phyloP scores from a whole-genome alignment of 2,797 vertebrate species.

The Enteromius paludinosus region DNA sequence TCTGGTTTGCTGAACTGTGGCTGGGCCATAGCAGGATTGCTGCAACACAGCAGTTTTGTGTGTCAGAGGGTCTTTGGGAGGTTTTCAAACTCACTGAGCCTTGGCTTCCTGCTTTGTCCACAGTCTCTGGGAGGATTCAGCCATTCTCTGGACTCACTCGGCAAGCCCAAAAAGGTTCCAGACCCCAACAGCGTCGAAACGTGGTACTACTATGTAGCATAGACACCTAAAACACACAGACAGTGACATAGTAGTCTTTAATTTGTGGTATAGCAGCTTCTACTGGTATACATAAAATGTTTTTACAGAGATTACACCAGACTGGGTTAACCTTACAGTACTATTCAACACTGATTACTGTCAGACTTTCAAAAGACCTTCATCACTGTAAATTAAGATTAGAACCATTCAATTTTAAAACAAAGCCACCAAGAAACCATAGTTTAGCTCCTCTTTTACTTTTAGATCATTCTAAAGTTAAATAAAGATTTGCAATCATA shows the following conservation, averaged over 20 bases:
- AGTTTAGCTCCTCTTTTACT: not conserved
- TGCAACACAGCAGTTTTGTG: slow-evolving; percentile 49
- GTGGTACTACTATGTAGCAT: not conserved
- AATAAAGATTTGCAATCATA: not conserved
- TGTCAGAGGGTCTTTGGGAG: slow-evolving; percentile 48
- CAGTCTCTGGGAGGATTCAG: slow-evolving; percentile 31
- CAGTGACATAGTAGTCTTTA: not conserved
- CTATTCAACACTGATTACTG: not conserved
- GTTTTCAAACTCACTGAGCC: slow-evolving; percentile 42
- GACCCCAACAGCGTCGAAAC: not conserved
- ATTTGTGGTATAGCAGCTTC: not conserved
- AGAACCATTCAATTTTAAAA: not conserved
- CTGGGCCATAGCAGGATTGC: slow-evolving; percentile 40
- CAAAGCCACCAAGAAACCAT: not conserved
- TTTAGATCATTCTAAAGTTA: not conserved
- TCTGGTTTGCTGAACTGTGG: slow-evolving; percentile 26
- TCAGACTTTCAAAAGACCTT: not conserved
- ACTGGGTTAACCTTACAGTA: not conserved
- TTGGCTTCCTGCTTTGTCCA: slow-evolving; percentile 31
- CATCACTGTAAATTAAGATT: not conserved
- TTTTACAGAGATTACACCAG: not conserved
- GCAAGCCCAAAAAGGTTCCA: not conserved
- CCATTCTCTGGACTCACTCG: slow-evolving; percentile 13
- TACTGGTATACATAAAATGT: not conserved
- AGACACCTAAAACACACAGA: not conserved